Percentiles rank a stretch among this genome's conserved stretches.
Evolutionary conservation across 2,113 vertebrate genomes (phyloP).

Genomic region (Plecturocebus donacophilus): DNA sequence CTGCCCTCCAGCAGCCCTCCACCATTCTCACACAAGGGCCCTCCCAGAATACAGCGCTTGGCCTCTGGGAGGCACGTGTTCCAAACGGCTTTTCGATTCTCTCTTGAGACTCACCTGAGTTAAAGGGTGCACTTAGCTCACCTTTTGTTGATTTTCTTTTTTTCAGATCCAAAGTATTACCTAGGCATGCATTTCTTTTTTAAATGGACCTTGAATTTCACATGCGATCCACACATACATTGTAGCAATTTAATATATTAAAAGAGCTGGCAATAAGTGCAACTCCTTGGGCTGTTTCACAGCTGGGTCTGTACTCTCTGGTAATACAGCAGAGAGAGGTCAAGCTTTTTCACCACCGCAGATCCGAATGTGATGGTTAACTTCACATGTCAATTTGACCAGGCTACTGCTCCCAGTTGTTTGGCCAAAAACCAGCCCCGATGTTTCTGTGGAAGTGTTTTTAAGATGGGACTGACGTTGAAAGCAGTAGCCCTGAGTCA

Average conservation of each 20-base stretch:
- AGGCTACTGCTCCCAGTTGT: too few relatives aligned
- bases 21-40: too few relatives aligned
- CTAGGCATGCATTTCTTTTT: not conserved
- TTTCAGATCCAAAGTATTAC: not conserved
- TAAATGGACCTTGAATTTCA: not conserved
- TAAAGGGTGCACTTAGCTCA: not conserved
- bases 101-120: not conserved
- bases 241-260: not conserved
- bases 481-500: not conserved
- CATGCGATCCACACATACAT: not conserved
- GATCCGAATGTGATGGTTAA: too few relatives aligned
- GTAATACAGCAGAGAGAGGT: accelerated
- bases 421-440: not conserved
- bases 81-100: not conserved
- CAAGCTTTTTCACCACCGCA: accelerated
- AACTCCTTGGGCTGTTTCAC: not conserved
- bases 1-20: not conserved
- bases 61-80: not conserved
- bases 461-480: not conserved
- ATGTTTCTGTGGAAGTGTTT: not conserved
- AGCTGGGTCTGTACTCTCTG: not conserved
- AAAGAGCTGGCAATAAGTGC: not conserved
- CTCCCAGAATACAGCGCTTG: not conserved
- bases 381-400: not conserved
- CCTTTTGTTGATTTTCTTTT: not conserved